A percentile compares a stretch with the other conserved stretches of the same genome.
Evolutionary conservation across 2,888 invertebrate species (phyloP).

Genomic region (Deilephila porcellus): DNA sequence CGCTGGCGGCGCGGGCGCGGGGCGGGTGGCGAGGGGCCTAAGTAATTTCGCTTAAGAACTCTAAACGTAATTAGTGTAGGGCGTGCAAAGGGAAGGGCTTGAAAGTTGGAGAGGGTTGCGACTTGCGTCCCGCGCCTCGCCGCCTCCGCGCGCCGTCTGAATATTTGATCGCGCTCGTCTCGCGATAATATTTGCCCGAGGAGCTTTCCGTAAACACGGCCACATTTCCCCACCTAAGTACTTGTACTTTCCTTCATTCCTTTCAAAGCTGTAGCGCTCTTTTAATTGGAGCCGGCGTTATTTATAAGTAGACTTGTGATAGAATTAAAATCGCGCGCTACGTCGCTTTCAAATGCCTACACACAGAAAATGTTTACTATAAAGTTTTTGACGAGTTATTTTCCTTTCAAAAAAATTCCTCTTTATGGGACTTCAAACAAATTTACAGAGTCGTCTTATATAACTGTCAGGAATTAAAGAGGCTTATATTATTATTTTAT

Average conservation of each 20-base stretch:
- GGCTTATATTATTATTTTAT: conserved; percentile 51
- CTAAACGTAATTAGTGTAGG: conserved; percentile 89
- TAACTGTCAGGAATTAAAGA: conserved; percentile 56
- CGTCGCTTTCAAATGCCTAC: conserved; percentile 72
- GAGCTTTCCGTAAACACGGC: conserved; percentile 82
- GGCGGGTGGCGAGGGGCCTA: conserved; percentile 85
- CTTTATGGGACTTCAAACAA: conserved; percentile 75
- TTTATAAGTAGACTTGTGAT: conserved; percentile 81
- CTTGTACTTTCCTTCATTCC: conserved; percentile 76
- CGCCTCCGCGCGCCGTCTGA: conserved; percentile 77
- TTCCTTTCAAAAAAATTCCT: conserved; percentile 70
- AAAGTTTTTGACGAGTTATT: conserved; percentile 73
- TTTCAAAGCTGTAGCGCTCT: conserved; percentile 79
- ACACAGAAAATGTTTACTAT: conserved; percentile 70
- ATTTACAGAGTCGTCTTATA: conserved; percentile 62
- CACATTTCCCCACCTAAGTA: conserved; percentile 77
- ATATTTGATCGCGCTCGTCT: conserved; percentile 83
- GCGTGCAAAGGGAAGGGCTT: conserved; percentile 86
- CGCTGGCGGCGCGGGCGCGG: conserved; percentile 71
- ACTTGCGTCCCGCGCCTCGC: conserved; percentile 78
- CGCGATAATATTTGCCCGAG: conserved; percentile 84
- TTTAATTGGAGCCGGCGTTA: conserved; percentile 81
- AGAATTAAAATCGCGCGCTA: conserved; percentile 81
- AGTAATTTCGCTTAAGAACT: conserved; percentile 89
- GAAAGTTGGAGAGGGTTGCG: conserved; percentile 87